These are phyloP conservation scores for Oryzias woworae DNA, from an alignment of 2,113 vertebrate genomes.

Conservation along the genomic window DNA sequence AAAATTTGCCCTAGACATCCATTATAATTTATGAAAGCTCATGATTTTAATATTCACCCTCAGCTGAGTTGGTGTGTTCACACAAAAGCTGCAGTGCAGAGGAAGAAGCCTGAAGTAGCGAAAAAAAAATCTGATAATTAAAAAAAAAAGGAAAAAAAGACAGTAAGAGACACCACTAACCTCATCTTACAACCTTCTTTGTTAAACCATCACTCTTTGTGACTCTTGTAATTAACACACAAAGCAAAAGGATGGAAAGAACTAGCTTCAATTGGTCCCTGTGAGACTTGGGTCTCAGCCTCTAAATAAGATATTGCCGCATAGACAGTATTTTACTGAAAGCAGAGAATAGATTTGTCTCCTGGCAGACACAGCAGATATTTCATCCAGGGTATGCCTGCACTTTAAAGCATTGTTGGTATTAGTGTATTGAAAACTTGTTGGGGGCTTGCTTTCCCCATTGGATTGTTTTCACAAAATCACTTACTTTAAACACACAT, in stretches of 20 bases:
- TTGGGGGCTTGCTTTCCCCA: conserved; percentile 54
- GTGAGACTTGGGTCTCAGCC: conserved; percentile 66
- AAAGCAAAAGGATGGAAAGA: conserved; percentile 64
- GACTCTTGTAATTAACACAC: conserved; percentile 77
- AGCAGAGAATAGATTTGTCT: conserved; percentile 75
- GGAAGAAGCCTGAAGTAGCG: conserved; percentile 18
- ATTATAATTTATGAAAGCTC: conserved; percentile 34
- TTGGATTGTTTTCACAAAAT: conserved; percentile 60
- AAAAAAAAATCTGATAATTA: conserved; percentile 2
- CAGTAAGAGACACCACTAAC: conserved; percentile 42
- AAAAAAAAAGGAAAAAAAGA: background rate
- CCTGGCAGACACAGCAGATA: conserved; percentile 71
- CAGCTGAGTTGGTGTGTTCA: conserved; percentile 18
- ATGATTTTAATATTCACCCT: conserved; percentile 34
- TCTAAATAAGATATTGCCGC: conserved; percentile 75
- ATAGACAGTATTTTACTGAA: conserved; percentile 75
- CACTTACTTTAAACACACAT: conserved; percentile 54
- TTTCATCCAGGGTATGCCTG: conserved; percentile 68
- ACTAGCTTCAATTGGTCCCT: conserved; percentile 74
- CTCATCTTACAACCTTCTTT: conserved; percentile 59
- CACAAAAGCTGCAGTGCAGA: conserved; percentile 22
- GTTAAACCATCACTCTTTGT: conserved; percentile 74
- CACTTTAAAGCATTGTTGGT: conserved; percentile 65
- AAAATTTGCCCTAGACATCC: conserved; percentile 31
- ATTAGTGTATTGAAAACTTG: conserved; percentile 67